Conservation (phyloP, 2,797 vertebrate genomes). For the Characodon lateralis region DNA sequence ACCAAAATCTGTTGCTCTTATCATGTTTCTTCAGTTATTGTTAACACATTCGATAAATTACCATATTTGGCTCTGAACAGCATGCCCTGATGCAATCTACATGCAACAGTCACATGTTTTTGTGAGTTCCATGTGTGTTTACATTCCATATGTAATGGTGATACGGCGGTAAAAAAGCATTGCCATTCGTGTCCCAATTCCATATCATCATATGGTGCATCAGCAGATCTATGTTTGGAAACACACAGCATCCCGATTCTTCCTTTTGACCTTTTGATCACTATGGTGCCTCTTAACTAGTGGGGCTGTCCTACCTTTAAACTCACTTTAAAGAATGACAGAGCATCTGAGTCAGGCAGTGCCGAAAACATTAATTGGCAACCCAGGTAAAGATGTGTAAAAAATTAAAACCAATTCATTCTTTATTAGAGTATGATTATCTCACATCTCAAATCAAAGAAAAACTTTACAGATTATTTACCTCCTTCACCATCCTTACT, state of each 20-base stretch:
- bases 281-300: conserved; percentile 27
- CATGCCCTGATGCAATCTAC: conserved; percentile 48
- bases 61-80: conserved; percentile 28
- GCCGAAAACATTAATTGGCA: not conserved
- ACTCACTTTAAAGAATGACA: conserved; percentile 21
- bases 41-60: not conserved
- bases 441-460: not conserved
- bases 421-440: not conserved
- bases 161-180: conserved; percentile 26
- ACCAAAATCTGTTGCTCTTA: not conserved
- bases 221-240: conserved; percentile 54
- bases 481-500: no score
- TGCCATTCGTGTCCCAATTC: conserved; percentile 34
- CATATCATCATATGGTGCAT: conserved; percentile 31
- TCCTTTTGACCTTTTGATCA: conserved; percentile 10
- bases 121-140: conserved; percentile 24
- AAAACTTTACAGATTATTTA: not conserved
- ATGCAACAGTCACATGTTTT: conserved; percentile 43
- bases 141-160: conserved; percentile 32
- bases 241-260: conserved; percentile 29
- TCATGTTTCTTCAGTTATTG: not conserved
- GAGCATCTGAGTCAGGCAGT: conserved; percentile 37
- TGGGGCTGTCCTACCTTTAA: conserved; percentile 32
- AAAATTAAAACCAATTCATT: not conserved
- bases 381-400: not conserved